A percentile compares a stretch with the other conserved stretches of the same genome.
Conservation (phyloP, 1,140 invertebrate genomes). For the Agraylea sexmaculata region DNA sequence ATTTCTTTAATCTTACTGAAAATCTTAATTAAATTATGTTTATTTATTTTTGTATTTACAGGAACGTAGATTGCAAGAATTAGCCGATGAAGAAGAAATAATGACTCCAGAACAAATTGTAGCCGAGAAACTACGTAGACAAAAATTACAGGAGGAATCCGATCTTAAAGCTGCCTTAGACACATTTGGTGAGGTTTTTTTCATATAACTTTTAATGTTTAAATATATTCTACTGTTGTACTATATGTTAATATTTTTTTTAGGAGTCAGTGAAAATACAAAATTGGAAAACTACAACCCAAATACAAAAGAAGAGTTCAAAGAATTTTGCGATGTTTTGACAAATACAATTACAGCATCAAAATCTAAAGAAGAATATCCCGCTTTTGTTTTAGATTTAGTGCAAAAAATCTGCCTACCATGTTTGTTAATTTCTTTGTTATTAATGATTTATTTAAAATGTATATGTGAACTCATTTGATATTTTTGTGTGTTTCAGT, state of each 20-base stretch:
- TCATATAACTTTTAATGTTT: constrained; percentile 1
- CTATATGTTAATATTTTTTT: constrained; percentile 22
- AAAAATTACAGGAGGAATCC: constrained; percentile 76
- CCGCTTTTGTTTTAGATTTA: constrained; percentile 65
- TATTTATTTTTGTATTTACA: constrained; percentile 18
- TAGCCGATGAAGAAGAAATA: constrained; percentile 46
- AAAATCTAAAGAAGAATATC: constrained; percentile 59
- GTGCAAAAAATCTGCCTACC: constrained; percentile 65
- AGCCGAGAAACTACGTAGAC: constrained; percentile 53
- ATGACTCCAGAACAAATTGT: constrained; percentile 67
- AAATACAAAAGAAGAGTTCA: constrained; percentile 67
- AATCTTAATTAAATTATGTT: constrained; percentile 5
- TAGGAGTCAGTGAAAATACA: constrained; percentile 43
- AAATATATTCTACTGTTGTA: neutral
- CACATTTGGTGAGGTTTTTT: constrained; percentile 56
- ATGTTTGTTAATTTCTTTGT: constrained; percentile 51
- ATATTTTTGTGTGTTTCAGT: constrained; percentile 41
- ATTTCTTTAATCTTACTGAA: no score
- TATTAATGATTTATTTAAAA: constrained; percentile 8
- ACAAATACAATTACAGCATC: constrained; percentile 57
- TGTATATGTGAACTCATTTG: constrained; percentile 1
- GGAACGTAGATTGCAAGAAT: constrained; percentile 44
- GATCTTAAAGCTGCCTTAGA: constrained; percentile 76
- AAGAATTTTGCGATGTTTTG: constrained; percentile 61
- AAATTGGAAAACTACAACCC: constrained; percentile 54